Evolutionary conservation across 2,113 vertebrate species (phyloP).

Genomic region (Tachysurus fulvidraco): DNA sequence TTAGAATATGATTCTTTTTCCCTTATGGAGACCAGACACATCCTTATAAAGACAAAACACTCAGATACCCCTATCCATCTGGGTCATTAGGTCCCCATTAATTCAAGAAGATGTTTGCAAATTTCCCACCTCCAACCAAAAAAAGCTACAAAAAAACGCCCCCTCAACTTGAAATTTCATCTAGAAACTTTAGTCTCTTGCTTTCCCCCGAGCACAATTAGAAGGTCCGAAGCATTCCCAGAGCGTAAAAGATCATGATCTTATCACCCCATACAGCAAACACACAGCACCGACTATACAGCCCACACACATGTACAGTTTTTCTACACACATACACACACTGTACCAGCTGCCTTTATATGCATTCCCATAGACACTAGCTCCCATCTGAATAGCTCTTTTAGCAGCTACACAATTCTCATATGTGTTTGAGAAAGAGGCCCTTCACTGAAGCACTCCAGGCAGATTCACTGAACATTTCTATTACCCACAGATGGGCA

Average conservation of each 20-base stretch:
- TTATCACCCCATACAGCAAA: conserved; percentile 1
- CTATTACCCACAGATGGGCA: conserved; percentile 27
- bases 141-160: background rate
- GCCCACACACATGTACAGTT: background rate
- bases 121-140: background rate
- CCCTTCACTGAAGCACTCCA: conserved; percentile 30
- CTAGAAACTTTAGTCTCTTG: background rate
- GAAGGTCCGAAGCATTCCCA: background rate
- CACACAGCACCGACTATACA: conserved; percentile 23
- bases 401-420: conserved; percentile 21
- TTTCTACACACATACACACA: background rate
- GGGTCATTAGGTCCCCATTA: background rate
- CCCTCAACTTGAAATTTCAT: background rate
- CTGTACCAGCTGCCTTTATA: background rate
- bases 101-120: background rate
- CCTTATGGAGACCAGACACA: background rate
- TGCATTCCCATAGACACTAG: background rate
- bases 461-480: conserved; percentile 34
- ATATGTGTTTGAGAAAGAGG: conserved; percentile 32
- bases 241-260: background rate
- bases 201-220: background rate
- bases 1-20: background rate
- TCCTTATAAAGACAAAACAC: background rate
- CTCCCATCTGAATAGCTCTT: conserved; percentile 14
- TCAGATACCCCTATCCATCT: background rate